Percentiles rank a stretch among this genome's conserved stretches.
These are phyloP conservation scores for Centropus unirufus DNA, from an alignment of 2,113 vertebrate species.

Conservation along the genomic window DNA sequence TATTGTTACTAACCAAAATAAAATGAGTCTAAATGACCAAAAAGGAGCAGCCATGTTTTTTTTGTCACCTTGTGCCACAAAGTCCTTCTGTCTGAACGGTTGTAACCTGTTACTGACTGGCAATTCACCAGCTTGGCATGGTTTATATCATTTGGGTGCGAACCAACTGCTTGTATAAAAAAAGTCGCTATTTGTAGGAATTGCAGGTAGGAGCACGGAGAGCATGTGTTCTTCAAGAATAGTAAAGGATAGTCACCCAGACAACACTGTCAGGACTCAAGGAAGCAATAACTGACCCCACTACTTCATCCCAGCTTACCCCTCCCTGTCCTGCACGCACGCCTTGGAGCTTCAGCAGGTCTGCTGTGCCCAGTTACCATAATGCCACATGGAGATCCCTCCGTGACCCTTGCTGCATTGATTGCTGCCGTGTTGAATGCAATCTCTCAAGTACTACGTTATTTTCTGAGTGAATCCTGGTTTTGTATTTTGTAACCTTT, in stretches of 20 bases:
- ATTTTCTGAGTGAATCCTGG: background rate
- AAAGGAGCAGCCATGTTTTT: background rate
- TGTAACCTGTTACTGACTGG: background rate
- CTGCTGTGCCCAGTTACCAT: background rate
- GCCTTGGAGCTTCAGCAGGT: background rate
- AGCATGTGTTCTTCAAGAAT: background rate
- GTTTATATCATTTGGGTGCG: background rate
- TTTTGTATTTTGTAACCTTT: background rate
- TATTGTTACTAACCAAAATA: background rate
- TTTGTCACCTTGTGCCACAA: background rate
- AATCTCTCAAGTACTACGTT: background rate
- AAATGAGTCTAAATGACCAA: background rate
- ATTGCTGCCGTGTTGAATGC: background rate
- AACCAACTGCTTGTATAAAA: background rate
- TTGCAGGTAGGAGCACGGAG: background rate
- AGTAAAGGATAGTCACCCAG: background rate
- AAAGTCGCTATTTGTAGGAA: background rate
- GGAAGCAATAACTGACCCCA: background rate
- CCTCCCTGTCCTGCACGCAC: background rate
- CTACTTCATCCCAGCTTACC: background rate
- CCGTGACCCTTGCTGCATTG: background rate
- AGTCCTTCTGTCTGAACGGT: background rate
- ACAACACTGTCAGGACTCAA: background rate
- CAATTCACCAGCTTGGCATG: background rate
- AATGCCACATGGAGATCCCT: background rate